Evolutionary conservation across 1,140 invertebrate genomes (phyloP), one percentile per base, ranked within the genome.

Genomic region (Reticulitermes speratus): DNA sequence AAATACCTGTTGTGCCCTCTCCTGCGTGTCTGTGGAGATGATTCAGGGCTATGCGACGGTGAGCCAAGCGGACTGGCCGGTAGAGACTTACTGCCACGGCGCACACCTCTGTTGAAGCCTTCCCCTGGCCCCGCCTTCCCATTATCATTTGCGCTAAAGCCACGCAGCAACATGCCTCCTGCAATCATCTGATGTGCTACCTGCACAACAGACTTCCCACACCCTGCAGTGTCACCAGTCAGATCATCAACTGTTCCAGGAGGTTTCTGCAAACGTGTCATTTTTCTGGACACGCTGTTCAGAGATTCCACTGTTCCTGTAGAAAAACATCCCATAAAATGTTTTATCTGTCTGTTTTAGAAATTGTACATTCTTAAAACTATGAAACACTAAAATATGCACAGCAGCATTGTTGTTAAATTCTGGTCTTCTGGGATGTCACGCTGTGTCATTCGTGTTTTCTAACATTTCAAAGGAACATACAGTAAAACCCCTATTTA

Each of bases 141-240:
- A 45, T 59, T 44, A 48, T n/a, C 82, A 45, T 86, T 84, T 23
- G 16, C 30, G 16, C 44, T 65, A 45, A 87, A 75, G 6, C 85
- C 85, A 25, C 86, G 69, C 6, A 48, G 2, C 5, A 87, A 30
- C 30, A 59, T 65, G 6, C 44, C 88, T 85, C 90, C 91, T 21
- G 93, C 92, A 89, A 96, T 94, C 92, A 96, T 95, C 89, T 95
- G 93, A 88, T 94, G 93, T 0, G 95, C 95, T 83, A 96, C 94
- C 88, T 93, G 92, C 87, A 95, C 93, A 52, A 96, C 94, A 3
- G 95, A 96, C 87, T 92, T 94, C 84, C 95, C 95, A 87, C 95
- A 95, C 48, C 94, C 93, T 65, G 94, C 94, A 55, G 93, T 92
- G 88, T 95, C 94, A 86, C 94, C 93, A 90, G 95, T 94, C 90